Percentiles rank a stretch among this genome's conserved stretches.
These are phyloP conservation scores for Mugil cephalus DNA, from an alignment of 2,113 vertebrate genomes.

Conservation along the genomic window DNA sequence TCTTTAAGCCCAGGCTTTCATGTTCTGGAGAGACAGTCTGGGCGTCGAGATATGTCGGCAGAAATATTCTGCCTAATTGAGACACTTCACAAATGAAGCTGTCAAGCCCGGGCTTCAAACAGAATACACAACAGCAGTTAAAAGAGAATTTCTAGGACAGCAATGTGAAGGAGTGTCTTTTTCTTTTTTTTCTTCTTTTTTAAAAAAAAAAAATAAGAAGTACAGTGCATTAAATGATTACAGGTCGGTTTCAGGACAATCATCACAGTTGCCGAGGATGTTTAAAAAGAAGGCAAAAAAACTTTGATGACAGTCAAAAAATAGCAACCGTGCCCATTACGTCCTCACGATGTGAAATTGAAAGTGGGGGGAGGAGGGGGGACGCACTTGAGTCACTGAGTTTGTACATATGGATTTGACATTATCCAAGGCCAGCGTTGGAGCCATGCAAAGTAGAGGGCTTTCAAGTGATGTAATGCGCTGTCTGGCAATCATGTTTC, in stretches of 20 bases:
- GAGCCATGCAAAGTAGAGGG: background rate
- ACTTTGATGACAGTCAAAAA: constrained; percentile 35
- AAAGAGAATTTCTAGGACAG: constrained; percentile 76
- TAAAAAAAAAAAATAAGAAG: no score
- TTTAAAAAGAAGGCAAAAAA: constrained; percentile 30
- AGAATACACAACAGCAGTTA: constrained; percentile 68
- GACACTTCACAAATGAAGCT: constrained; percentile 82
- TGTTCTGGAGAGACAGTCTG: constrained; percentile 79
- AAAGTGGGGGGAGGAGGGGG: background rate
- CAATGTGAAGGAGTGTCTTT: constrained; percentile 43
- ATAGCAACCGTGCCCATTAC: constrained; percentile 42
- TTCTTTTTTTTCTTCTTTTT: constrained; percentile 12
- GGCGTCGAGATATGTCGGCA: constrained; percentile 76
- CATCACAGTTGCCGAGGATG: constrained; percentile 47
- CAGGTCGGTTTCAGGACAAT: constrained; percentile 61
- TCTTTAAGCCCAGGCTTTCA: constrained; percentile 83
- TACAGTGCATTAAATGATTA: constrained; percentile 60
- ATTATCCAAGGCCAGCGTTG: constrained; percentile 11
- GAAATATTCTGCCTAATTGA: constrained; percentile 83
- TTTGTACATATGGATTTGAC: constrained; percentile 16
- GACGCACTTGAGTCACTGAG: constrained; percentile 3
- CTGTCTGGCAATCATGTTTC: constrained; percentile 8
- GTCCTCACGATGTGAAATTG: constrained; percentile 13
- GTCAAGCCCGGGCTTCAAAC: constrained; percentile 77
- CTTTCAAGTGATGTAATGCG: constrained; percentile 27